Evolutionary conservation across 1,140 invertebrate species (phyloP).

Genomic region (Camponotus pennsylvanicus): DNA sequence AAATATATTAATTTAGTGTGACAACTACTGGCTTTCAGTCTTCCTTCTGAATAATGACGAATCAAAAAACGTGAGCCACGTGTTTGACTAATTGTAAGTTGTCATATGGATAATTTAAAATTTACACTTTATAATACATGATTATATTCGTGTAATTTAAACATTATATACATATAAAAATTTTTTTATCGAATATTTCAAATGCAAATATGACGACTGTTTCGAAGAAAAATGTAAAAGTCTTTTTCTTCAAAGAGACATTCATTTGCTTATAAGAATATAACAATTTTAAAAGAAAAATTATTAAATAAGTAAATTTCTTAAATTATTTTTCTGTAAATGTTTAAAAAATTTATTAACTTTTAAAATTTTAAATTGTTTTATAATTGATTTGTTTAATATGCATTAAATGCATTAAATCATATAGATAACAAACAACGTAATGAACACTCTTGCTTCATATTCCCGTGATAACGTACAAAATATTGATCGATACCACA

Average conservation of each 20-base stretch:
- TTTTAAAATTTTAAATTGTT: conserved; percentile 5
- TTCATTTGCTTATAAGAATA: not conserved
- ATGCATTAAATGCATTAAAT: not conserved
- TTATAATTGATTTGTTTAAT: conserved; percentile 5
- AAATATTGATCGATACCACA: conserved; percentile 43
- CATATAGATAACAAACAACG: not conserved
- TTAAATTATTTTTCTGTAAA: no score
- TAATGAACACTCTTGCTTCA: not conserved
- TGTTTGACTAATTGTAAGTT: not conserved
- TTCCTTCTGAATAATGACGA: not conserved
- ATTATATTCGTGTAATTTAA: not conserved
- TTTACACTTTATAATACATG: not conserved
- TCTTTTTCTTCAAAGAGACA: not conserved
- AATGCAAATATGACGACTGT: not conserved
- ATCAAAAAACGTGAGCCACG: not conserved
- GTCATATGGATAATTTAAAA: not conserved
- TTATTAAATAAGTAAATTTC: not conserved
- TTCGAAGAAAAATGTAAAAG: not conserved
- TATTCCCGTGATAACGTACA: conserved; percentile 4
- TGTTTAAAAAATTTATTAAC: not conserved
- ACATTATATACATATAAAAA: not conserved
- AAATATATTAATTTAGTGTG: not conserved
- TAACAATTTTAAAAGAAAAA: not conserved
- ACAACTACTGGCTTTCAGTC: not conserved
- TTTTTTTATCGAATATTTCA: not conserved